Conservation (phyloP, 2,797 vertebrate species). For the Hylomyscus alleni region DNA sequence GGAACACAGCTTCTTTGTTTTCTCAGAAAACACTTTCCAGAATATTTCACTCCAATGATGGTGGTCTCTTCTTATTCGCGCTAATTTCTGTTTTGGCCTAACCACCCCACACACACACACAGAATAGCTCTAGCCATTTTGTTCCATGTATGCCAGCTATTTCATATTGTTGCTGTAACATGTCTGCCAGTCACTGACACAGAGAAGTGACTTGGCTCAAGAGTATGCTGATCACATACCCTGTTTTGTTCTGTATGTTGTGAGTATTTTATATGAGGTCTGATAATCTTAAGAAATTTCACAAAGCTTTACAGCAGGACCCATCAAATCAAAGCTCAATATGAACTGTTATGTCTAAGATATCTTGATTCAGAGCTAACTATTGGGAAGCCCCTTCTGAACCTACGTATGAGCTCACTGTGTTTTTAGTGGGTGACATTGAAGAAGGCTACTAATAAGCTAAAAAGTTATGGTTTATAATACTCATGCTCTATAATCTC, state of each 20-base stretch:
- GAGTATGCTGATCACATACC: background rate
- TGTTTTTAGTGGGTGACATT: background rate
- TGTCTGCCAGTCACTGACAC: background rate
- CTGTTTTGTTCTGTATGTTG: background rate
- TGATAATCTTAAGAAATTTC: background rate
- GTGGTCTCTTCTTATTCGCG: background rate
- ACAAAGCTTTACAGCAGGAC: background rate
- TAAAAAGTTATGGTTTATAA: background rate
- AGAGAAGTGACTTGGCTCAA: background rate
- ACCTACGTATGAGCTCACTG: background rate
- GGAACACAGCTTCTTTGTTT: background rate
- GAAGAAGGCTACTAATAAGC: background rate
- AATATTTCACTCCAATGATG: background rate
- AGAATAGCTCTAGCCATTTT: background rate
- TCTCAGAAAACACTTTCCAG: background rate
- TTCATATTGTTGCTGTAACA: background rate
- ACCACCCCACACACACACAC: accelerated
- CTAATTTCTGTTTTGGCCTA: background rate
- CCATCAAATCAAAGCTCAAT: background rate
- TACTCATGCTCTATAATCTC: background rate
- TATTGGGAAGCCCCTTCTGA: background rate
- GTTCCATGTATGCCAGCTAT: background rate
- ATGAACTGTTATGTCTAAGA: background rate
- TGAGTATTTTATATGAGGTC: background rate
- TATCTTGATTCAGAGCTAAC: background rate